phyloP scores from a whole-genome alignment of 2,113 vertebrate genomes.

The Rhinoderma darwinii region DNA sequence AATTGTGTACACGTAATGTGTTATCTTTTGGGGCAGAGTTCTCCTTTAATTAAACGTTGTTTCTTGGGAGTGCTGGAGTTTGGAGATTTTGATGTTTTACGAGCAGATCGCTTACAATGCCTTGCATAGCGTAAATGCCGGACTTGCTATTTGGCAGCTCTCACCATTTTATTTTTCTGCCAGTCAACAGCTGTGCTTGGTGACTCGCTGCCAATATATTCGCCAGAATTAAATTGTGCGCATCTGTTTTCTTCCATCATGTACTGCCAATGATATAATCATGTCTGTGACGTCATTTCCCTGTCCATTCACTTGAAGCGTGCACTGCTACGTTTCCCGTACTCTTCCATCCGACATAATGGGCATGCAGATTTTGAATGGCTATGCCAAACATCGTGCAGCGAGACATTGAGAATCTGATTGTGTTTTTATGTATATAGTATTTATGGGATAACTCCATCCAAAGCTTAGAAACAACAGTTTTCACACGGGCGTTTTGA shows the following conservation, averaged over 20 bases:
- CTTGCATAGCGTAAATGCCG: not conserved
- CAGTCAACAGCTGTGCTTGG: conserved; percentile 1
- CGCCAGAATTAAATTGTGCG: not conserved
- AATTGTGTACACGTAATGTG: not conserved
- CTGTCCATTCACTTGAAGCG: not conserved
- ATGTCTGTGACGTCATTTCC: not conserved
- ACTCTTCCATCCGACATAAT: not conserved
- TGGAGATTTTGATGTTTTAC: not conserved
- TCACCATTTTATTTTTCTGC: not conserved
- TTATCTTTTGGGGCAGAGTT: not conserved
- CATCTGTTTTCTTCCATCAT: conserved; percentile 20
- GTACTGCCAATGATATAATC: not conserved
- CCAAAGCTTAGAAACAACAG: not conserved
- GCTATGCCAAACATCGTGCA: not conserved
- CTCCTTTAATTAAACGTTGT: not conserved
- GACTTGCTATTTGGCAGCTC: not conserved
- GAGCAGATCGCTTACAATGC: not conserved
- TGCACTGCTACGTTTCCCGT: not conserved
- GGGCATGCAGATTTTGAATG: not conserved
- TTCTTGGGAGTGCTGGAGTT: not conserved
- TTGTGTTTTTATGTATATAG: not conserved
- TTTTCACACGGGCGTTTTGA: no score
- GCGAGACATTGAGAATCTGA: not conserved
- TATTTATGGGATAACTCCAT: no score
- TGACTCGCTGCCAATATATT: not conserved